Conservation (phyloP, 2,888 invertebrate genomes). For the Nebria salina region DNA sequence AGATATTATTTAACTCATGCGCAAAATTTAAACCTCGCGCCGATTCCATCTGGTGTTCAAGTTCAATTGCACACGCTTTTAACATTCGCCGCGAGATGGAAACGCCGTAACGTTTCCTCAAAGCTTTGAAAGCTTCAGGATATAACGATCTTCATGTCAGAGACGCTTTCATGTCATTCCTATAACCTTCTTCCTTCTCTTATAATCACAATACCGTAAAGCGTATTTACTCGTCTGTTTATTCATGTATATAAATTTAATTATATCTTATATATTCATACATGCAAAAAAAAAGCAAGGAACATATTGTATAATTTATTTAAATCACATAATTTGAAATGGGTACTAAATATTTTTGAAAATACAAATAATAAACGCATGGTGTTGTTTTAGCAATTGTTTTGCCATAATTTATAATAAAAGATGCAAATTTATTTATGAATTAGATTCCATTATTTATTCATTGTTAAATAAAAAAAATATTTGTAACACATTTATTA, state of each 20-base stretch:
- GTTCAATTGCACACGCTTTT: constrained; percentile 17
- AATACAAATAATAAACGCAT: no score
- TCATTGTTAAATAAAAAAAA: no score
- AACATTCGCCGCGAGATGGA: constrained; percentile 32
- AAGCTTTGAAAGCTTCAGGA: constrained; percentile 5
- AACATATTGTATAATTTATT: background rate
- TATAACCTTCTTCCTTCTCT: background rate
- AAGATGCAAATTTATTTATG: no score
- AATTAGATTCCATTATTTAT: no score
- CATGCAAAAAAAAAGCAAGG: background rate
- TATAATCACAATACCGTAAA: background rate
- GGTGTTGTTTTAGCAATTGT: no score
- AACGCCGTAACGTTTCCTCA: constrained; percentile 14
- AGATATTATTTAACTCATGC: background rate
- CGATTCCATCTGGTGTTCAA: constrained; percentile 14
- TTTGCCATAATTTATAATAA: no score
- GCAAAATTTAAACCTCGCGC: constrained; percentile 21
- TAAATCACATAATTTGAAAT: background rate
- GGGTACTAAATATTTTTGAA: no score
- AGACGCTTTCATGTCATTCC: constrained; percentile 21
- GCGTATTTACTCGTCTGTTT: background rate
- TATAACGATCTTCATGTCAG: constrained; percentile 32
- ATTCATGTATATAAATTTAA: background rate
- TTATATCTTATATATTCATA: background rate
- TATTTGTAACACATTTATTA: no score